Evolutionary conservation across 1,140 invertebrate genomes (phyloP), one percentile per base, ranked within the genome.

Genomic region (Cherax destructor): DNA sequence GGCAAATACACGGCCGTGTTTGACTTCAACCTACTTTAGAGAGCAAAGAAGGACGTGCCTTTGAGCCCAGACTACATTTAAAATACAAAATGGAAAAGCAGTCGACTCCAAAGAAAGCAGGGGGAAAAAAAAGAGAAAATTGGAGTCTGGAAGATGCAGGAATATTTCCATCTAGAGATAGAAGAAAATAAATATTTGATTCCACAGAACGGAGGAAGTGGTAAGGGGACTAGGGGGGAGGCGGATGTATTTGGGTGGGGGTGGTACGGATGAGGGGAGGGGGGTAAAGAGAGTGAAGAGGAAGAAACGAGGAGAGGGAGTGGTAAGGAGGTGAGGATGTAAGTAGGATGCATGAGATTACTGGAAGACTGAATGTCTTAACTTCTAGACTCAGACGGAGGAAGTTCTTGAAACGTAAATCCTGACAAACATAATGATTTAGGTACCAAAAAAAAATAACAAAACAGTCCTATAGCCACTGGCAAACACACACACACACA

Each of bases 51-150:
- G 30, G 24, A 74, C n/a, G n/a, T 30, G 69, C n/a, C 69, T 74
- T 30, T 74, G 69, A 74, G 69, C 21, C 69, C 4, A 74, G 69
- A 74, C 69, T 74, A 74, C n/a, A 74, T 74, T 74, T 74, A 74
- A 30, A 74, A 30, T 24, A 30, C n/a, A 74, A 74, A 74, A 74
- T 30, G n/a, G 69, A 74, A 30, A 30, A 74, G 69, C 69, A 21
- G 16, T 74, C 24, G 69, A 30, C 7, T 30, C 69, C 69, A 74
- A 5, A 18, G 21, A 74, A 74, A 69, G 56, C 9, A 59, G 21
- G 61, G 18, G 5, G 61, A 16, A 18, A 18, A 16, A 65, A 65
- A 65, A 65, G 16, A 65, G 11, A 65, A 65, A 65, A 65, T 65
- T 65, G 61, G 61, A 65, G 61, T 65, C 61, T 65, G 61, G 61